Conservation (phyloP, 2,888 invertebrate species). For the Cheilosia scutellata region DNA sequence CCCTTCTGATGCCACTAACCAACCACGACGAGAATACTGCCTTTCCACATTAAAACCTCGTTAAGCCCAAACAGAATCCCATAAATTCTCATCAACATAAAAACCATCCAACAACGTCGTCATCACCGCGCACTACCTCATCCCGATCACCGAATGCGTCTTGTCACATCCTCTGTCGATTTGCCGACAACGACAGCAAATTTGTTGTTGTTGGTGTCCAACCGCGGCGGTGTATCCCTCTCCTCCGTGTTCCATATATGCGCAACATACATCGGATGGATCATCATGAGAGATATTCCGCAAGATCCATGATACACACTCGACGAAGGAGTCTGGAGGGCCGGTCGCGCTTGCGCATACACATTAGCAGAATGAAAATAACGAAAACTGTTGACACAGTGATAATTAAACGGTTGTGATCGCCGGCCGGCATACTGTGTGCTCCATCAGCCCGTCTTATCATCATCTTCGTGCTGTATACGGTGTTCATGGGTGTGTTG, state of each 20-base stretch:
- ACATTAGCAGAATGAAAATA: conserved; percentile 74
- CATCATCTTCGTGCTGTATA: conserved; percentile 15
- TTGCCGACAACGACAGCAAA: conserved; percentile 60
- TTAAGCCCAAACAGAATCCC: conserved; percentile 75
- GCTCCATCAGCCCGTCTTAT: conserved; percentile 28
- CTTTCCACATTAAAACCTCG: conserved; percentile 74
- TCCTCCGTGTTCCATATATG: background rate
- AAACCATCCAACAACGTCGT: conserved; percentile 65
- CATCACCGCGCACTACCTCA: conserved; percentile 20
- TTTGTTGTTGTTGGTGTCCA: conserved; percentile 60
- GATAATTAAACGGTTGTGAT: conserved; percentile 76
- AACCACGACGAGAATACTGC: conserved; percentile 43
- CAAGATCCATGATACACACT: conserved; percentile 21
- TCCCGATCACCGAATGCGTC: conserved; percentile 14
- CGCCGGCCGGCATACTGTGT: conserved; percentile 51
- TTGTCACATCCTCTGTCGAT: conserved; percentile 52
- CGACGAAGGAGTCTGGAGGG: conserved; percentile 28
- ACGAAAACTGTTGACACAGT: conserved; percentile 76
- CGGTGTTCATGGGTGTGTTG: conserved; percentile 30
- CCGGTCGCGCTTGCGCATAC: conserved; percentile 72
- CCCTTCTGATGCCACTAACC: background rate
- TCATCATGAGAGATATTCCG: background rate
- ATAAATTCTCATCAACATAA: conserved; percentile 75
- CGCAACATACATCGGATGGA: background rate
- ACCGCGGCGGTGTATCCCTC: background rate